These are phyloP conservation scores for Andrena dorsata DNA, from an alignment of 2,888 invertebrate genomes.

Conservation along the genomic window DNA sequence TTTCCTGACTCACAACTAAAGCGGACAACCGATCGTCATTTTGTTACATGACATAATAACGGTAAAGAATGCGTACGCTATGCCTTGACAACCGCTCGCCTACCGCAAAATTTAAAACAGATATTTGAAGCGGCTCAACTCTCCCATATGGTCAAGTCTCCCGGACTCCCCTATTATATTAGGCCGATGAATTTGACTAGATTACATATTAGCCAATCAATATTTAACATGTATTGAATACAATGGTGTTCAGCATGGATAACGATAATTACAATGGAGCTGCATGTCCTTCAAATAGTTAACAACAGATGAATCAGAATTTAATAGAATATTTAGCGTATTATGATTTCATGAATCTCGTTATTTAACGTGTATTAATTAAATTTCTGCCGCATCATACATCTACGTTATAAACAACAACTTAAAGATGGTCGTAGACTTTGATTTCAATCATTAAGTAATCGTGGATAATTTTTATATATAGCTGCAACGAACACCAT, in stretches of 20 bases:
- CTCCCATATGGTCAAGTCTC: too few relatives aligned
- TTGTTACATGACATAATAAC: too few relatives aligned
- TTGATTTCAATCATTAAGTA: too few relatives aligned
- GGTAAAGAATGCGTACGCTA: too few relatives aligned
- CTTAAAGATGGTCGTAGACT: not conserved
- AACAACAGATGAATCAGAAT: not conserved
- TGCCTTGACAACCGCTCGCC: too few relatives aligned
- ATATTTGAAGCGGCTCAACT: too few relatives aligned
- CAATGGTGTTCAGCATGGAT: not conserved
- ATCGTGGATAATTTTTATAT: too few relatives aligned
- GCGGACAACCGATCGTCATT: too few relatives aligned
- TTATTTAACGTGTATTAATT: conserved; percentile 4
- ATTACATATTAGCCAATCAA: conserved; percentile 2
- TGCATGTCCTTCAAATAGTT: not conserved
- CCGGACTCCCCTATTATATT: too few relatives aligned
- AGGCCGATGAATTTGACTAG: not conserved
- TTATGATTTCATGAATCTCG: not conserved
- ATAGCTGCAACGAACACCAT: too few relatives aligned
- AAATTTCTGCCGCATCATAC: not conserved
- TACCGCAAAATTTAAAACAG: too few relatives aligned
- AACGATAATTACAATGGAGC: not conserved
- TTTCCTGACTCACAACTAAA: too few relatives aligned
- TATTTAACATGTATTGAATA: not conserved
- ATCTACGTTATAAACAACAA: not conserved
- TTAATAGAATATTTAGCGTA: conserved; percentile 4